Percentiles rank a stretch among this genome's conserved stretches.
phyloP scores from a whole-genome alignment of 2,797 vertebrate species.

The Etheostoma perlongum region DNA sequence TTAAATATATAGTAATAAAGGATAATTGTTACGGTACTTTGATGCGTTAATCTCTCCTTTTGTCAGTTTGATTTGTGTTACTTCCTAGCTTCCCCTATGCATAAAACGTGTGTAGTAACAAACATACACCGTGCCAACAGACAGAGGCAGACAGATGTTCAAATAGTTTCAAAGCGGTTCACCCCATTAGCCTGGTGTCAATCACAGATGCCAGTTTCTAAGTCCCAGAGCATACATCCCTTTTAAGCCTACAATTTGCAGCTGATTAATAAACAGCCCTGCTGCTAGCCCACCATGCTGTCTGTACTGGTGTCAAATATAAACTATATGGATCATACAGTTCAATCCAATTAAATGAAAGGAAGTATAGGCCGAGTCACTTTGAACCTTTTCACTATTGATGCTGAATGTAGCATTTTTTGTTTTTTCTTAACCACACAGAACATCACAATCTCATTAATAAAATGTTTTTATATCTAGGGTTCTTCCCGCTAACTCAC shows the following conservation, averaged over 20 bases:
- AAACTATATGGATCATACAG: neutral
- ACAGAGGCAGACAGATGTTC: neutral
- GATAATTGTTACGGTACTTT: no score
- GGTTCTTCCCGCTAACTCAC: no score
- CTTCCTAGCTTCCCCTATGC: no score
- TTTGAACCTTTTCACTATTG: neutral
- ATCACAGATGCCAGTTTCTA: constrained; percentile 30
- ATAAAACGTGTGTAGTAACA: no score
- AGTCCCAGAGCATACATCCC: constrained; percentile 27
- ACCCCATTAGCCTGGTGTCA: constrained; percentile 49
- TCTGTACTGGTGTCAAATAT: constrained; percentile 2
- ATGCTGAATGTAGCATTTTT: neutral
- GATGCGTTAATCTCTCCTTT: no score
- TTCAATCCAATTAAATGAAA: neutral
- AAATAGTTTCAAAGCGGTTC: constrained; percentile 22
- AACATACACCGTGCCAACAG: neutral
- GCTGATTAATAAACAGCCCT: constrained; percentile 32
- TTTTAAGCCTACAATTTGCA: constrained; percentile 23
- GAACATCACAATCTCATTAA: neutral
- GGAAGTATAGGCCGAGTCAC: neutral
- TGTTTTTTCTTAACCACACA: no score
- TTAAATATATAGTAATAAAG: no score
- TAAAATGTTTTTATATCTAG: no score
- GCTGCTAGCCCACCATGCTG: neutral
- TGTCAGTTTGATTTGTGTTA: no score